A percentile compares a stretch with the other conserved stretches of the same genome.
Evolutionary conservation across 2,888 invertebrate species (phyloP).

Genomic region (Trypoxylon attenuatum): DNA sequence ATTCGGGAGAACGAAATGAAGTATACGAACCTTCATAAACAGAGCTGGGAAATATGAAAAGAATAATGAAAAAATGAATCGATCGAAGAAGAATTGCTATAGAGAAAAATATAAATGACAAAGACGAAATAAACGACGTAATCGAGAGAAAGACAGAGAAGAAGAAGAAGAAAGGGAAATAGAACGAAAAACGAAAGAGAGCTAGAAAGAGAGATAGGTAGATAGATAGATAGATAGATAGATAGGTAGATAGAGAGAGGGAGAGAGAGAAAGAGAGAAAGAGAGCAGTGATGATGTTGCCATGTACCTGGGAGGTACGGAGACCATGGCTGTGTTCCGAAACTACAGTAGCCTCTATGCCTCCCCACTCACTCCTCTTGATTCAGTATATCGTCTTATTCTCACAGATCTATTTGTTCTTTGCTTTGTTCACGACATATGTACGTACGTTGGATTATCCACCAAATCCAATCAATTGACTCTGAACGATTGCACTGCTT

Average conservation of each 20-base stretch:
- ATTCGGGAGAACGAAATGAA: not conserved
- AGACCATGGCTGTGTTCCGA: constrained; percentile 81
- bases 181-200: not conserved
- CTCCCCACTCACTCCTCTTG: constrained; percentile 68
- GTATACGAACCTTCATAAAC: too few relatives aligned
- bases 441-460: constrained; percentile 67
- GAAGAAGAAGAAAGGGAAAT: not conserved
- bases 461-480: constrained; percentile 68
- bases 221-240: constrained; percentile 24
- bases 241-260: constrained; percentile 4
- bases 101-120: too few relatives aligned
- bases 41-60: constrained; percentile 4
- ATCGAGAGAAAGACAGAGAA: not conserved
- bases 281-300: constrained; percentile 71
- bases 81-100: too few relatives aligned
- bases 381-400: constrained; percentile 59
- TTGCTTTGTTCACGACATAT: constrained; percentile 64
- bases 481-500: constrained; percentile 66
- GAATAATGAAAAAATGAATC: constrained; percentile 12
- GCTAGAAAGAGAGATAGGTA: constrained; percentile 37
- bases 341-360: constrained; percentile 76
- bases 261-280: constrained; percentile 50
- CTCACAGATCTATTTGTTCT: constrained; percentile 59
- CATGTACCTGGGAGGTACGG: constrained; percentile 80
- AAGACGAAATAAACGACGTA: too few relatives aligned